Evolutionary conservation across 1,140 invertebrate species (phyloP).

Genomic region (Lordiphosa stackelbergi): DNA sequence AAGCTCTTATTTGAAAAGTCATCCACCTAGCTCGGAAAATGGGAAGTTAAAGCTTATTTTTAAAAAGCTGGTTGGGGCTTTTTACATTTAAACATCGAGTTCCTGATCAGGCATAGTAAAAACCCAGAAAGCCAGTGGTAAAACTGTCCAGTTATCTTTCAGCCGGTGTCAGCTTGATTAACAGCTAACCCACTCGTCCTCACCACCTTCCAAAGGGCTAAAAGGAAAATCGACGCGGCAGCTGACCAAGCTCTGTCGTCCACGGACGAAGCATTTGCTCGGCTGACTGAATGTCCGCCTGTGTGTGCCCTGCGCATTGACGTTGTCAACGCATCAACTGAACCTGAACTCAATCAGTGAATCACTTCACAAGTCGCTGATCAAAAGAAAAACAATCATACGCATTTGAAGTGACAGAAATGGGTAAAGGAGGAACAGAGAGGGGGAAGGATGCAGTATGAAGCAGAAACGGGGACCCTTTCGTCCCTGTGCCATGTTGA

Average conservation of each 20-base stretch:
- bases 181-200: not conserved
- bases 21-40: no score
- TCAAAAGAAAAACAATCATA: slow-evolving; percentile 75
- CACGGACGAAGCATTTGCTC: slow-evolving; percentile 24
- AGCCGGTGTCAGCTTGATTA: slow-evolving; percentile 3
- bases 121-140: not conserved
- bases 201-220: not conserved
- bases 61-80: no score
- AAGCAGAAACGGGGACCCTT: slow-evolving; percentile 40
- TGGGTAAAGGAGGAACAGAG: slow-evolving; percentile 40
- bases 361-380: slow-evolving; percentile 75
- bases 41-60: no score
- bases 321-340: slow-evolving; percentile 69
- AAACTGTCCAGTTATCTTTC: no score
- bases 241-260: slow-evolving; percentile 19
- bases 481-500: slow-evolving; percentile 60
- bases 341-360: slow-evolving; percentile 74
- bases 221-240: not conserved
- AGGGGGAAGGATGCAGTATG: slow-evolving; percentile 3
- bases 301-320: slow-evolving; percentile 41
- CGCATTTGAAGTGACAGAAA: slow-evolving; percentile 75
- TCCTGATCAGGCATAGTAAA: no score
- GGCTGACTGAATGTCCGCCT: slow-evolving; percentile 17
- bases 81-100: no score
- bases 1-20: no score